Conservation (phyloP, 1,140 invertebrate genomes). For the Drosophila bocqueti region DNA sequence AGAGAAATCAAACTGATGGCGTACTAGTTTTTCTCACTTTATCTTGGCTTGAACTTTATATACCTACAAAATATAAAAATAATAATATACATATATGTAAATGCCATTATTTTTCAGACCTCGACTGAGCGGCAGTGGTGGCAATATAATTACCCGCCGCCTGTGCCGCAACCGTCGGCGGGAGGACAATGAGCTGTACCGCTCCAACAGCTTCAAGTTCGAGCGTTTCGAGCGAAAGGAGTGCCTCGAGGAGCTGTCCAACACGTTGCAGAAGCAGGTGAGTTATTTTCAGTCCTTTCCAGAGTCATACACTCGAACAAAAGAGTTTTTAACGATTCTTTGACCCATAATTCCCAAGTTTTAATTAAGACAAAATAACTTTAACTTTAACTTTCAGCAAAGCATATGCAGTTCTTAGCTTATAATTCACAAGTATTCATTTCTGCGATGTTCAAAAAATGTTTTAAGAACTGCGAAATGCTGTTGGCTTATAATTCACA, state of each 20-base stretch:
- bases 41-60: neutral
- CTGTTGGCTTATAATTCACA: too few relatives aligned
- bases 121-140: constrained; percentile 72
- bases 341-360: too few relatives aligned
- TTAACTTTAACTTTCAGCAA: too few relatives aligned
- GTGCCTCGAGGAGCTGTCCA: constrained; percentile 86
- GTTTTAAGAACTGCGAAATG: too few relatives aligned
- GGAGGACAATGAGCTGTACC: constrained; percentile 93
- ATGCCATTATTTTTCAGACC: constrained; percentile 30
- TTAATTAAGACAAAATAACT: neutral
- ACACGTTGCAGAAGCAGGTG: constrained; percentile 87
- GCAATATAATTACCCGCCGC: constrained; percentile 87
- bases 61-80: neutral
- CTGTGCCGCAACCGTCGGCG: constrained; percentile 88
- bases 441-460: too few relatives aligned
- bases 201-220: constrained; percentile 94
- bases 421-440: too few relatives aligned
- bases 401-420: too few relatives aligned
- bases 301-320: neutral
- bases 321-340: neutral
- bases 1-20: constrained; percentile 30
- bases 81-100: neutral
- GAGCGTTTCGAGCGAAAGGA: constrained; percentile 90
- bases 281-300: constrained; percentile 39
- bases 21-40: neutral